These are phyloP conservation scores for Trypoxylon attenuatum DNA, from an alignment of 2,888 invertebrate species.

Conservation along the genomic window DNA sequence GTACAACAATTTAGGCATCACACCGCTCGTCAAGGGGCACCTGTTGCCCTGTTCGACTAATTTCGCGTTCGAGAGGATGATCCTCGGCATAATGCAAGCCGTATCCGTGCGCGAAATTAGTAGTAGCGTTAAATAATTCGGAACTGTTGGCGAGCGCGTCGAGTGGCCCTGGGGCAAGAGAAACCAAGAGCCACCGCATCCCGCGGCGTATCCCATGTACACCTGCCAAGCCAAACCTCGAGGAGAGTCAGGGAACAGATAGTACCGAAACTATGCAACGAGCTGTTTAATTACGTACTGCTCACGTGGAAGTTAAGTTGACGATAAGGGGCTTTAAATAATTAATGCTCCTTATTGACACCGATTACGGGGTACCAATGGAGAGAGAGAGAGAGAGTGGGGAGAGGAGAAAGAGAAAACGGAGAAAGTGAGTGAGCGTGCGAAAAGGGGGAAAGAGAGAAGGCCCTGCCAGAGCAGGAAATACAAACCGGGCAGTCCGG, in stretches of 20 bases:
- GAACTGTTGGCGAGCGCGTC: too few species aligned
- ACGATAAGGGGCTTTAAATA: slow-evolving; percentile 23
- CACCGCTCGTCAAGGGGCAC: slow-evolving; percentile 19
- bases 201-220: too few species aligned
- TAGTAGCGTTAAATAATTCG: slow-evolving; percentile 37
- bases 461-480: slow-evolving; percentile 10
- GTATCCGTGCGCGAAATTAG: neutral
- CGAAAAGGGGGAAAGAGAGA: neutral
- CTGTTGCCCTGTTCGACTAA: slow-evolving; percentile 34
- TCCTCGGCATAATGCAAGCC: neutral
- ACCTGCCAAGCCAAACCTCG: too few species aligned
- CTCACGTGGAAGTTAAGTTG: neutral
- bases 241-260: too few species aligned
- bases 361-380: neutral
- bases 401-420: neutral
- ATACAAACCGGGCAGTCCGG: slow-evolving; percentile 30
- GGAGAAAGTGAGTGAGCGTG: neutral
- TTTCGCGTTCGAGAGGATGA: neutral
- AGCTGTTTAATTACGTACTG: neutral
- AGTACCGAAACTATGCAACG: neutral
- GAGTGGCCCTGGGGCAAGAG: too few species aligned
- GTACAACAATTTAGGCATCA: neutral
- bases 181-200: too few species aligned
- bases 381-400: neutral
- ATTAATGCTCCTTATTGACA: slow-evolving; percentile 38